These are phyloP conservation scores for Drosophila anceps DNA, from an alignment of 2,888 invertebrate species.

Conservation along the genomic window DNA sequence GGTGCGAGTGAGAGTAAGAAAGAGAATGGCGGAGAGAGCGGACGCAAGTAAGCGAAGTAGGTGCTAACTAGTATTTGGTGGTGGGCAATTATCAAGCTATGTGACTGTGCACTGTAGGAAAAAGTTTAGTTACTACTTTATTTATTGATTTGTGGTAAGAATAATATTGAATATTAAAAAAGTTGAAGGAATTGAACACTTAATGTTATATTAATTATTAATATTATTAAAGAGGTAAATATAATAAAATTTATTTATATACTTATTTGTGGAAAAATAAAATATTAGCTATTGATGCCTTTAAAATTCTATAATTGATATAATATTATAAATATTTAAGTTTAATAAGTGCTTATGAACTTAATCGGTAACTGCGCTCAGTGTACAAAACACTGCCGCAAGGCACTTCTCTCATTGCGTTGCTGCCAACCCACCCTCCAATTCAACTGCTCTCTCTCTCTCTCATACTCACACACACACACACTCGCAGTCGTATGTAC, in stretches of 20 bases:
- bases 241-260: too few species aligned
- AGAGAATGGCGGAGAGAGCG: conserved; percentile 33
- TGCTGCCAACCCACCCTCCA: conserved; percentile 32
- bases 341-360: not conserved
- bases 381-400: conserved; percentile 15
- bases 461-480: conserved; percentile 9
- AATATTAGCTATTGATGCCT: too few species aligned
- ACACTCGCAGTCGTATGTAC: not conserved
- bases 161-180: not conserved
- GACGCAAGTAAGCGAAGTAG: conserved; percentile 22
- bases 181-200: not conserved
- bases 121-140: not conserved
- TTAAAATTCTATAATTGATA: too few species aligned
- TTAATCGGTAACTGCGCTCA: conserved; percentile 3
- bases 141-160: not conserved
- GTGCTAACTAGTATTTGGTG: conserved; percentile 48
- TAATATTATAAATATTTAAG: not conserved
- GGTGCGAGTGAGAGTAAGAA: conserved; percentile 28
- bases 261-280: too few species aligned
- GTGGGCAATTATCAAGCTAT: conserved; percentile 44
- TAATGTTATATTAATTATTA: not conserved
- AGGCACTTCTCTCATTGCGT: conserved; percentile 21
- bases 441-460: conserved; percentile 23
- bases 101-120: conserved; percentile 40
- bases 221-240: too few species aligned